phyloP scores from a whole-genome alignment of 2,113 vertebrate species.

The Glaucomys volans region DNA sequence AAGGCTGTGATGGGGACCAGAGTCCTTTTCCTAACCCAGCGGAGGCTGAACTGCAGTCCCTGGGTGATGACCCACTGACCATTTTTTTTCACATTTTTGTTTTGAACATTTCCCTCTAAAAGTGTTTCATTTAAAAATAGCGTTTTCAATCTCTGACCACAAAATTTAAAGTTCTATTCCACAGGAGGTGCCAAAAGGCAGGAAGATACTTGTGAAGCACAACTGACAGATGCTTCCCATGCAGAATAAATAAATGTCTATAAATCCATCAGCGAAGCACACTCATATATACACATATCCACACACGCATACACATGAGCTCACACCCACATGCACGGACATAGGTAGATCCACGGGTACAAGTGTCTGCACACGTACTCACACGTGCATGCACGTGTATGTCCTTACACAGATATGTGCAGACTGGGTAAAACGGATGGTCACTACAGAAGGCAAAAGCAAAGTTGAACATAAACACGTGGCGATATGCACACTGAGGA shows the following conservation, averaged over 20 bases:
- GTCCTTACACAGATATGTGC: not conserved
- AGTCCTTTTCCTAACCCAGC: not conserved
- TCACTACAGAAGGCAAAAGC: not conserved
- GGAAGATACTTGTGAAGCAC: not conserved
- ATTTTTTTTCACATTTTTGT: not conserved
- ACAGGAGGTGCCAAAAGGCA: not conserved
- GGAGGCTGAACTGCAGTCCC: not conserved
- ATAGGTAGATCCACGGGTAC: too few species aligned
- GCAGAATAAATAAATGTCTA: not conserved
- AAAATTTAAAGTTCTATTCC: not conserved
- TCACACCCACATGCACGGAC: too few species aligned
- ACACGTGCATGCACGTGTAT: accelerated
- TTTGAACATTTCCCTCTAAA: not conserved
- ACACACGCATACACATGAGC: not conserved
- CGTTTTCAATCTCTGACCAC: not conserved
- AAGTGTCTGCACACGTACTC: too few species aligned
- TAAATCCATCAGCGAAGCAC: not conserved
- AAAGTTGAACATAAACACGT: not conserved
- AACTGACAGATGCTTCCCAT: not conserved
- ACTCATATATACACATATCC: not conserved
- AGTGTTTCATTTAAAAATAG: not conserved
- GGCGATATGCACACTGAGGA: not conserved
- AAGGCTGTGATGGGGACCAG: too few species aligned
- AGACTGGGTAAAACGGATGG: too few species aligned
- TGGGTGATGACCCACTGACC: not conserved